A percentile compares a stretch with the other conserved stretches of the same genome.
Conservation (phyloP, 2,888 invertebrate species). For the Maniola hyperantus region DNA sequence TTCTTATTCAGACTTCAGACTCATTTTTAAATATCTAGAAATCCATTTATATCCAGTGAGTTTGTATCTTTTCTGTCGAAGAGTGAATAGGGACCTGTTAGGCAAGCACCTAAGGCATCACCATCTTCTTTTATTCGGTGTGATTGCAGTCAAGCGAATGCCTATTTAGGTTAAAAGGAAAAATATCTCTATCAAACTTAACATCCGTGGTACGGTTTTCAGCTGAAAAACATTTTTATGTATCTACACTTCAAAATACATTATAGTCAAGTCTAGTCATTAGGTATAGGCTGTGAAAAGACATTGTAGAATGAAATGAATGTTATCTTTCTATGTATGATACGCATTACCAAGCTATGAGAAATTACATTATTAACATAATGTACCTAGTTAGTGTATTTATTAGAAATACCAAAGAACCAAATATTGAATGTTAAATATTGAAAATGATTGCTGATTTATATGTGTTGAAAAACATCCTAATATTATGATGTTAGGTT, state of each 20-base stretch:
- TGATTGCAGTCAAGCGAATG: no score
- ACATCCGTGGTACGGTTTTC: no score
- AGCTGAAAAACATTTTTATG: neutral
- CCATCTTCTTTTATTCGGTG: no score
- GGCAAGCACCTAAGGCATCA: no score
- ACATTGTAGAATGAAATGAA: conserved; percentile 46
- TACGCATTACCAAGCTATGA: conserved; percentile 1
- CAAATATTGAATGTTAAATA: conserved; percentile 21
- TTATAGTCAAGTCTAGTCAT: conserved; percentile 71
- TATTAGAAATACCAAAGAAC: conserved; percentile 25
- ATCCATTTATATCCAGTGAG: neutral
- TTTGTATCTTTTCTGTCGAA: neutral
- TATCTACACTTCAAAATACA: neutral
- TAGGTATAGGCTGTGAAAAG: conserved; percentile 76
- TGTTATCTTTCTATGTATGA: conserved; percentile 9
- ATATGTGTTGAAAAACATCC: conserved; percentile 20
- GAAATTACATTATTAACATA: neutral
- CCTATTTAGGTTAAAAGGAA: no score
- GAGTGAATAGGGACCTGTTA: no score
- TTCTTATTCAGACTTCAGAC: no score
- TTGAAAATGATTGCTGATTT: conserved; percentile 20
- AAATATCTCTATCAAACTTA: no score
- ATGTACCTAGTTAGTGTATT: conserved; percentile 11
- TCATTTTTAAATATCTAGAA: neutral
- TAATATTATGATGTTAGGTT: conserved; percentile 3